A percentile compares a stretch with the other conserved stretches of the same genome.
Evolutionary conservation across 1,140 invertebrate genomes (phyloP).

Genomic region (Eumeta japonica): DNA sequence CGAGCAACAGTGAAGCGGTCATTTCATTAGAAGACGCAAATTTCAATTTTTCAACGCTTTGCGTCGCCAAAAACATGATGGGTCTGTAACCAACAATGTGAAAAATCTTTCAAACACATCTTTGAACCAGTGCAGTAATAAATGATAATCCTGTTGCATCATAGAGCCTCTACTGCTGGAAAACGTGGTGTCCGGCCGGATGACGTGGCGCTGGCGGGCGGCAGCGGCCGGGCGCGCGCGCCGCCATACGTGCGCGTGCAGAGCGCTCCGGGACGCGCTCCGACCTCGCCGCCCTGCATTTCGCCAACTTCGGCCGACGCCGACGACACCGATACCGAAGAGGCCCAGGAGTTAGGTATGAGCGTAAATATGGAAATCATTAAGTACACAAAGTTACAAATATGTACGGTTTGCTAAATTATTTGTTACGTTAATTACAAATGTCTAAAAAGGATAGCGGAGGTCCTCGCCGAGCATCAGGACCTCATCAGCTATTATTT

Average conservation of each 20-base stretch:
- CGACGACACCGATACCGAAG: constrained; percentile 50
- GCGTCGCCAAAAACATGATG: constrained; percentile 67
- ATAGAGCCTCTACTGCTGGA: constrained; percentile 61
- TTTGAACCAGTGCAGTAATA: too few relatives aligned
- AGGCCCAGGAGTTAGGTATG: constrained; percentile 60
- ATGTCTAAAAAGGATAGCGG: too few relatives aligned
- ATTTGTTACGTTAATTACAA: too few relatives aligned
- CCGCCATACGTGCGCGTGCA: constrained; percentile 66
- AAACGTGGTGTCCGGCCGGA: constrained; percentile 72
- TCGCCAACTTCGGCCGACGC: constrained; percentile 59
- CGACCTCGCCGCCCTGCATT: constrained; percentile 73
- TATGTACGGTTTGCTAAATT: too few relatives aligned
- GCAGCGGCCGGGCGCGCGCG: constrained; percentile 64
- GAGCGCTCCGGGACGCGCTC: constrained; percentile 63
- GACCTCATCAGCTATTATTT: too few relatives aligned
- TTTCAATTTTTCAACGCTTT: constrained; percentile 76
- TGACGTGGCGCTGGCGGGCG: constrained; percentile 71
- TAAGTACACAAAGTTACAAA: too few relatives aligned
- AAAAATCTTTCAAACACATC: too few relatives aligned
- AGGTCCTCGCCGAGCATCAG: too few relatives aligned
- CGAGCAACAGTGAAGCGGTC: constrained; percentile 62
- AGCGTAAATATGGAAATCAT: too few relatives aligned
- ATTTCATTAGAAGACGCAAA: constrained; percentile 65
- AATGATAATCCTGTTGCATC: constrained; percentile 5
- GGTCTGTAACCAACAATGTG: constrained; percentile 51